Conservation (phyloP, 2,888 invertebrate genomes). For the Drosophila ezoana region DNA sequence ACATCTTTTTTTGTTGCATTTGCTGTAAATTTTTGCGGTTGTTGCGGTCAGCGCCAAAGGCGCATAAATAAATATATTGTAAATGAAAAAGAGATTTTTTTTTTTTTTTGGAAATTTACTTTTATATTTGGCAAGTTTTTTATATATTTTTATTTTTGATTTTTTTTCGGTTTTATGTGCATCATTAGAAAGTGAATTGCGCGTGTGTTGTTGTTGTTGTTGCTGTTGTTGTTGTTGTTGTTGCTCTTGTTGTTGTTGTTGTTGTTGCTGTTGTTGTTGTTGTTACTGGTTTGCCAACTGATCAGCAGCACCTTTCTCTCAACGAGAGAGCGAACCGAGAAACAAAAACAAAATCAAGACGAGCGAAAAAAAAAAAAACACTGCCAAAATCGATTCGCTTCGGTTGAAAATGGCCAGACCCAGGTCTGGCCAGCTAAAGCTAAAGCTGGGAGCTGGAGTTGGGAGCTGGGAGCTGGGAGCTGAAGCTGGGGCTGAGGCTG, state of each 20-base stretch:
- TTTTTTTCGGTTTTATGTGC: slow-evolving; percentile 47
- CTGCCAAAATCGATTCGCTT: slow-evolving; percentile 67
- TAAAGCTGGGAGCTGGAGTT: slow-evolving; percentile 2
- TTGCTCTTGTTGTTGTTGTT: slow-evolving; percentile 37
- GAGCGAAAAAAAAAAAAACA: slow-evolving; percentile 19
- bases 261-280: slow-evolving; percentile 41
- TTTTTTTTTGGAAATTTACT: slow-evolving; percentile 12
- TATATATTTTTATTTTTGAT: slow-evolving; percentile 8
- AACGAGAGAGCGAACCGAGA: slow-evolving; percentile 46
- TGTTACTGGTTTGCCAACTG: slow-evolving; percentile 59
- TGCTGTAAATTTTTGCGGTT: slow-evolving; percentile 4
- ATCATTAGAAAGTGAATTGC: slow-evolving; percentile 67
- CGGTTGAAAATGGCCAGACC: slow-evolving; percentile 42
- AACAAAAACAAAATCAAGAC: slow-evolving; percentile 34
- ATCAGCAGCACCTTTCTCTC: slow-evolving; percentile 63
- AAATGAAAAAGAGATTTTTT: slow-evolving; percentile 37
- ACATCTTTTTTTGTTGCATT: slow-evolving; percentile 8
- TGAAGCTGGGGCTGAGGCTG: not conserved
- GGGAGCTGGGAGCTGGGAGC: not conserved
- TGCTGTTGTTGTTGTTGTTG: slow-evolving; percentile 36
- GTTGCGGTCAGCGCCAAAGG: slow-evolving; percentile 48
- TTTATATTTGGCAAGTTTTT: slow-evolving; percentile 19
- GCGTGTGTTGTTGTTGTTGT: slow-evolving; percentile 49
- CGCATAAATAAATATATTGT: slow-evolving; percentile 38
- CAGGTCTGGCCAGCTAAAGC: slow-evolving; percentile 9